Percentiles rank a stretch among this genome's conserved stretches.
phyloP scores from a whole-genome alignment of 2,113 vertebrate species.

The Triplophysa rosa region DNA sequence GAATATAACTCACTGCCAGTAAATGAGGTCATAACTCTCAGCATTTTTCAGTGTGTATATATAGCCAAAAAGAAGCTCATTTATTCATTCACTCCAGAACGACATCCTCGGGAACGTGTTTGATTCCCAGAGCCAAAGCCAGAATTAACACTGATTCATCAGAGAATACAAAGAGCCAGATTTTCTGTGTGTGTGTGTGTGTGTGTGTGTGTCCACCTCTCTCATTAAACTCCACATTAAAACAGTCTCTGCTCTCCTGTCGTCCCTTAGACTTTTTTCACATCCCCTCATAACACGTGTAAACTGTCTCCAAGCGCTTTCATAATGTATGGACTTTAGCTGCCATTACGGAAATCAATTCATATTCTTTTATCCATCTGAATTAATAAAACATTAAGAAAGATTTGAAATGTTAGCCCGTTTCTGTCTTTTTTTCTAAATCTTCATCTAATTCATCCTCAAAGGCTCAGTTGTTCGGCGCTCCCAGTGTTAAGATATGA shows the following conservation, averaged over 20 bases:
- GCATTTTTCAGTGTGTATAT: neutral
- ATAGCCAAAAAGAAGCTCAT: neutral
- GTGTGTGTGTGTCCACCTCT: neutral
- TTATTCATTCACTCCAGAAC: conserved; percentile 17
- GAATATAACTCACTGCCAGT: neutral
- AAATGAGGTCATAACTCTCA: neutral
- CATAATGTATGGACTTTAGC: conserved; percentile 32
- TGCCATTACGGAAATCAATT: conserved; percentile 7
- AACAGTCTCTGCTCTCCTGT: neutral
- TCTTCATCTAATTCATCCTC: conserved; percentile 39
- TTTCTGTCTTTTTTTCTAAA: conserved; percentile 19
- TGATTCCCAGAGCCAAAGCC: conserved; percentile 16
- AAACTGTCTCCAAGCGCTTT: neutral
- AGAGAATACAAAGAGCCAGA: conserved; percentile 14
- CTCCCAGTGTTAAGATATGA: conserved; percentile 24
- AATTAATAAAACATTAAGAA: conserved; percentile 43
- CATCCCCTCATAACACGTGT: neutral
- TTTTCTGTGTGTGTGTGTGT: neutral
- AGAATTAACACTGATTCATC: conserved; percentile 27
- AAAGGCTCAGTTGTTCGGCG: conserved; percentile 21
- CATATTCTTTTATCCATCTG: neutral
- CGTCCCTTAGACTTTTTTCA: neutral
- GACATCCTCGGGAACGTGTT: conserved; percentile 11
- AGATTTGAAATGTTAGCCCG: conserved; percentile 9
- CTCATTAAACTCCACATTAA: conserved; percentile 11